These are phyloP conservation scores for Crypturellus tataupa DNA, from an alignment of 2,797 vertebrate species.

Conservation along the genomic window DNA sequence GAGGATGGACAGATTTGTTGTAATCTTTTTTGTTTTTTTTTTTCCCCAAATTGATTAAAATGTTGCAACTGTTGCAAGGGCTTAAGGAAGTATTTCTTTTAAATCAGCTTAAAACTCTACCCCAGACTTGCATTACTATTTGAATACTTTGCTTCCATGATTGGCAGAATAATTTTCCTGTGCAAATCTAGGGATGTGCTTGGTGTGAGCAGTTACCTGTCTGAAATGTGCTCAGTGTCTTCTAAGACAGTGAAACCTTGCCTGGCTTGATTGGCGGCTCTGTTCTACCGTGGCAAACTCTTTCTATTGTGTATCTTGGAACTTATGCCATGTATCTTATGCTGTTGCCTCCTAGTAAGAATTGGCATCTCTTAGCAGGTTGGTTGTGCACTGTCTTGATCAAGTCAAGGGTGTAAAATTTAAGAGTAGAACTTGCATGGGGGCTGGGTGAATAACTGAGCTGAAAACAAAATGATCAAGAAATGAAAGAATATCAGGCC, in stretches of 20 bases:
- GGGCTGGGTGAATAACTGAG: background rate
- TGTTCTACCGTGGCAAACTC: too few species aligned
- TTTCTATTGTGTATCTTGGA: background rate
- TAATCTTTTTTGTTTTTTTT: background rate
- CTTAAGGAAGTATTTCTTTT: background rate
- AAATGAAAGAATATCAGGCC: background rate
- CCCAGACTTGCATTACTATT: background rate
- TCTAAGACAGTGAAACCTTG: background rate
- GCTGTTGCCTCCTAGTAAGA: background rate
- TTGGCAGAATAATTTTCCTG: background rate
- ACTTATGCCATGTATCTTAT: background rate
- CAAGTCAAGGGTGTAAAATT: background rate
- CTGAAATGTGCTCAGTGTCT: background rate
- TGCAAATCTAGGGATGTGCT: background rate
- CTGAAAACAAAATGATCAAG: background rate
- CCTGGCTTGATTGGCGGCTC: background rate
- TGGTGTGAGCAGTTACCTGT: background rate
- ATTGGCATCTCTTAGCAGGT: background rate
- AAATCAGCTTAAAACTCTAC: background rate
- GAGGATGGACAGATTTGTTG: background rate
- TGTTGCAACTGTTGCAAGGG: background rate
- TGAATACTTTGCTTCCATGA: background rate
- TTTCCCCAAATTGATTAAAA: background rate
- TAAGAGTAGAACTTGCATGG: background rate
- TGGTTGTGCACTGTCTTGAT: background rate